Evolutionary conservation across 2,113 vertebrate species (phyloP).

Genomic region (Theristicus caerulescens): DNA sequence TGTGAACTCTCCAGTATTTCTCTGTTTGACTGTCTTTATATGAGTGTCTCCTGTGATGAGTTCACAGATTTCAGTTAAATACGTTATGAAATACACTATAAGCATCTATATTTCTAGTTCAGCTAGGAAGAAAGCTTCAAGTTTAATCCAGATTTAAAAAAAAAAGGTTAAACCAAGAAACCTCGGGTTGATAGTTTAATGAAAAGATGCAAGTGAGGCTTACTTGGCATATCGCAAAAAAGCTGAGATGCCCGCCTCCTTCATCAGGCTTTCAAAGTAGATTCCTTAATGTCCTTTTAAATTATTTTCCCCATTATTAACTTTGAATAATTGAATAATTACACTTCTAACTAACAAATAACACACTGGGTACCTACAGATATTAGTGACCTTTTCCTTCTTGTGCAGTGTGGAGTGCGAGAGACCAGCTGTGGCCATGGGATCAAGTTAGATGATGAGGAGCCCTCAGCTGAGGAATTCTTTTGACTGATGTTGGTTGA

Average conservation of each 20-base stretch:
- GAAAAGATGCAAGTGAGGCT: not conserved
- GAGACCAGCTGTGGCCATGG: not conserved
- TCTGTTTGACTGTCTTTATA: not conserved
- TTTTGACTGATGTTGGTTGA: not conserved
- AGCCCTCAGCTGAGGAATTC: not conserved
- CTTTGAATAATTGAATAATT: not conserved
- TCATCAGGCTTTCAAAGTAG: not conserved
- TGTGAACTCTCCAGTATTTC: not conserved
- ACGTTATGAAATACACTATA: not conserved
- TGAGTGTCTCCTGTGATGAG: not conserved
- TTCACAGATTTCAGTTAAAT: not conserved
- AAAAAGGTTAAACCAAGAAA: not conserved
- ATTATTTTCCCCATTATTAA: not conserved
- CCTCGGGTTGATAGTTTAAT: not conserved
- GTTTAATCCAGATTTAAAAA: not conserved
- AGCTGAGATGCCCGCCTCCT: not conserved
- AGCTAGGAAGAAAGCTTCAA: not conserved
- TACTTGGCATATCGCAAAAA: fast-evolving
- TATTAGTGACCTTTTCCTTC: not conserved
- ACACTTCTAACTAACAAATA: not conserved
- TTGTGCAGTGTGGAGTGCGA: fast-evolving
- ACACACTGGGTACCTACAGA: fast-evolving
- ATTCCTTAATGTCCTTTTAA: not conserved
- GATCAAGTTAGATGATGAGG: not conserved
- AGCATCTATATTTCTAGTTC: not conserved